phyloP scores from a whole-genome alignment of 2,888 invertebrate species.

The Lasioglossum vierecki region DNA sequence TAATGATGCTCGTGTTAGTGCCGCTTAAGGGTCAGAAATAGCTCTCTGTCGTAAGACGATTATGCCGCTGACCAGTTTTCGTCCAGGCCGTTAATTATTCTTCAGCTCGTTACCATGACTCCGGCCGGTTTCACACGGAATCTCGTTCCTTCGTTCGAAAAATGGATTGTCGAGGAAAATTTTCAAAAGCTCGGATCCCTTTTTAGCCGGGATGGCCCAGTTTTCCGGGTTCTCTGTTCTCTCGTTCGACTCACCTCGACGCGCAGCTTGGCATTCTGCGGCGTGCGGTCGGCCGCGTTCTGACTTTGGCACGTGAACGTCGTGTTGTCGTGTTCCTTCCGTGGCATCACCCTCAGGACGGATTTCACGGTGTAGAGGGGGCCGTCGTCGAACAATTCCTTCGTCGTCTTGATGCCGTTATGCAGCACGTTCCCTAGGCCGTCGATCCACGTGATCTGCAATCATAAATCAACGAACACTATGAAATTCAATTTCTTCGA shows the following conservation, averaged over 20 bases:
- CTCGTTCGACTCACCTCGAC: slow-evolving; percentile 88
- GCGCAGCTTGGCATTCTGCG: slow-evolving; percentile 91
- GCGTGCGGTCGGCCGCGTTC: slow-evolving; percentile 95
- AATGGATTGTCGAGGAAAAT: slow-evolving; percentile 40
- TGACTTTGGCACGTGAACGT: slow-evolving; percentile 96
- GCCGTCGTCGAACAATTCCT: slow-evolving; percentile 91
- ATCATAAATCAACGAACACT: slow-evolving; percentile 35
- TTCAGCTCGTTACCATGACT: slow-evolving; percentile 64
- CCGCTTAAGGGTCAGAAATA: background rate
- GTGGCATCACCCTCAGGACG: slow-evolving; percentile 92
- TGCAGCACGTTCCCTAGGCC: slow-evolving; percentile 93
- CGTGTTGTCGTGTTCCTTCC: slow-evolving; percentile 95
- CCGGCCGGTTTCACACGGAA: slow-evolving; percentile 47
- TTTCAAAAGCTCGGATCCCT: slow-evolving; percentile 24
- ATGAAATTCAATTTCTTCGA: background rate
- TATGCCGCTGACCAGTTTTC: slow-evolving; percentile 54
- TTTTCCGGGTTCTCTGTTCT: slow-evolving; percentile 17
- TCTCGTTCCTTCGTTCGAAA: slow-evolving; percentile 50
- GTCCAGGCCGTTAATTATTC: slow-evolving; percentile 67
- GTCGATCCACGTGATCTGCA: slow-evolving; percentile 96
- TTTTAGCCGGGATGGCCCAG: slow-evolving; percentile 31
- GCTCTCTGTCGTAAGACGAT: slow-evolving; percentile 48
- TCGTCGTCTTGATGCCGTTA: slow-evolving; percentile 91
- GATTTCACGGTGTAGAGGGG: slow-evolving; percentile 94
- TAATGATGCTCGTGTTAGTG: background rate